These are phyloP conservation scores for Hyposoter dolosus DNA, from an alignment of 2,888 invertebrate species.

Conservation along the genomic window DNA sequence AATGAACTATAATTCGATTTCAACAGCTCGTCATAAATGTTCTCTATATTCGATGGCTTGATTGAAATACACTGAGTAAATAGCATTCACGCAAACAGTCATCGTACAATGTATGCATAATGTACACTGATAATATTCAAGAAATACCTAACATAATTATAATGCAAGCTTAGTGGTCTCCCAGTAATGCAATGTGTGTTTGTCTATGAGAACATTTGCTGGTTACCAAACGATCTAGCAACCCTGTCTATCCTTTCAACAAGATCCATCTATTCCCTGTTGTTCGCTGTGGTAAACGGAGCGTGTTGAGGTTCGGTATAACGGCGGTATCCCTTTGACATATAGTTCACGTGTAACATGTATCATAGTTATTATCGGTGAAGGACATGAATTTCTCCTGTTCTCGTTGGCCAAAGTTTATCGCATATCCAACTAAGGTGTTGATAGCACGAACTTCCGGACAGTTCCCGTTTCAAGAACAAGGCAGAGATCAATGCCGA, in stretches of 20 bases:
- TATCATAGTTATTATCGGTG: background rate
- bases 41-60: background rate
- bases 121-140: background rate
- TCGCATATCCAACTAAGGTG: background rate
- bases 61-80: background rate
- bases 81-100: background rate
- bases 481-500: background rate
- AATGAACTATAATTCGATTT: background rate
- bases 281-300: background rate
- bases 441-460: background rate
- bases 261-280: background rate
- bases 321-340: background rate
- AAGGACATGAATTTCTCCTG: background rate
- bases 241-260: background rate
- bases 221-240: slow-evolving; percentile 3
- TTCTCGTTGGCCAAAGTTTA: background rate
- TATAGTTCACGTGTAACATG: background rate
- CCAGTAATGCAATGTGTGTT: slow-evolving; percentile 1
- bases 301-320: background rate
- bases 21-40: background rate
- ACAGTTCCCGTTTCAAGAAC: background rate
- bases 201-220: background rate
- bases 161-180: background rate
- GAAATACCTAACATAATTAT: background rate
- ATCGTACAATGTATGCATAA: background rate